Conservation (phyloP, 2,888 invertebrate species). For the Hybos culiciformis region DNA sequence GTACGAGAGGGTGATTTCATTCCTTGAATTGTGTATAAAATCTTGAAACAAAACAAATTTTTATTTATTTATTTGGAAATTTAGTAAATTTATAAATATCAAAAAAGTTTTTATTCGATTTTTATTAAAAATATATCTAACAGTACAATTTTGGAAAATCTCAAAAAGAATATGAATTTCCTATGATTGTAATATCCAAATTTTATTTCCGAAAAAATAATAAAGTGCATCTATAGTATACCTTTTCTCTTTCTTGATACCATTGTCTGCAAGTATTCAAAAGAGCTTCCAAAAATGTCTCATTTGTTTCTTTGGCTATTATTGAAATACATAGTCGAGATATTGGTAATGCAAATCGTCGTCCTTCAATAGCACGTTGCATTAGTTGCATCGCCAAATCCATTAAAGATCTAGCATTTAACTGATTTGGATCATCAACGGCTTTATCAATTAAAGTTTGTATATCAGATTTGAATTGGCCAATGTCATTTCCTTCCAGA, state of each 20-base stretch:
- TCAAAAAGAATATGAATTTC: slow-evolving; percentile 38
- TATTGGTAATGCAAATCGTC: slow-evolving; percentile 63
- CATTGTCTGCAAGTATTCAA: slow-evolving; percentile 81
- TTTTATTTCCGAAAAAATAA: background rate
- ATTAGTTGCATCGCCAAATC: slow-evolving; percentile 71
- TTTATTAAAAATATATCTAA: too few relatives aligned
- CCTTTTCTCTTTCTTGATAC: slow-evolving; percentile 71
- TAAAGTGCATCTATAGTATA: slow-evolving; percentile 18
- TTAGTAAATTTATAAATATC: background rate
- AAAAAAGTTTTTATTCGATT: too few relatives aligned
- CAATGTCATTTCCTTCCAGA: slow-evolving; percentile 61
- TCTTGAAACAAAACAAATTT: slow-evolving; percentile 16
- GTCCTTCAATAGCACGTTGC: slow-evolving; percentile 64
- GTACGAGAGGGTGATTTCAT: slow-evolving; percentile 47
- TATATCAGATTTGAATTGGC: slow-evolving; percentile 58
- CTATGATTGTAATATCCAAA: slow-evolving; percentile 3
- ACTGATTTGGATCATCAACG: slow-evolving; percentile 67
- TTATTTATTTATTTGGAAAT: background rate
- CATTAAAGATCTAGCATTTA: slow-evolving; percentile 63
- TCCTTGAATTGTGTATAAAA: slow-evolving; percentile 33
- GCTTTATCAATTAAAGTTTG: slow-evolving; percentile 62
- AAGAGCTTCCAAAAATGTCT: slow-evolving; percentile 78
- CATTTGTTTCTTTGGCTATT: slow-evolving; percentile 73
- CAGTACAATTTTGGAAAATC: slow-evolving; percentile 27
- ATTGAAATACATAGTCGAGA: slow-evolving; percentile 76